A percentile compares a stretch with the other conserved stretches of the same genome.
These are phyloP conservation scores for Poeciliopsis presidionis DNA, from an alignment of 2,797 vertebrate species.

Conservation along the genomic window DNA sequence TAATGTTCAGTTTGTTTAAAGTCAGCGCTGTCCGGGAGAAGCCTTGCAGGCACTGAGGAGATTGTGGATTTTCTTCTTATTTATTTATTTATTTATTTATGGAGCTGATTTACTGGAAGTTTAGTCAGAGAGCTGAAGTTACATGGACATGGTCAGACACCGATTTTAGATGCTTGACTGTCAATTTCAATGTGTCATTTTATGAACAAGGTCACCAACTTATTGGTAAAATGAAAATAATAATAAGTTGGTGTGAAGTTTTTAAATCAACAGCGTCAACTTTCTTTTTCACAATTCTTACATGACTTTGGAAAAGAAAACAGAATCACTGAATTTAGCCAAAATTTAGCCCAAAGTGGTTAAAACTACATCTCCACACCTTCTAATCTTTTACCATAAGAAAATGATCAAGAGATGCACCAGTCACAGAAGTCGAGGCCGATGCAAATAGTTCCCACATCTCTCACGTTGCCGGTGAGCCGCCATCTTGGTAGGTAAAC, in stretches of 20 bases:
- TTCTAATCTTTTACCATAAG: neutral
- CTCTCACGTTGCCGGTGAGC: no score
- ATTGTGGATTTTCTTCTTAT: conserved; percentile 11
- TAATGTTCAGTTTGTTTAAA: conserved; percentile 69
- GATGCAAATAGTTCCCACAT: no score
- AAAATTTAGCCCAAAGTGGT: neutral
- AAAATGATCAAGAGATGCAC: neutral
- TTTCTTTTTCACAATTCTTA: neutral
- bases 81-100: conserved; percentile 1
- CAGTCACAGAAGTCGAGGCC: neutral
- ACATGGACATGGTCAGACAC: conserved; percentile 7
- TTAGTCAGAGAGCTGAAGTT: conserved; percentile 3
- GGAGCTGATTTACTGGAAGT: conserved; percentile 2
- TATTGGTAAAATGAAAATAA: neutral
- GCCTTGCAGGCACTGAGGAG: conserved; percentile 40
- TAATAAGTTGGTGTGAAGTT: neutral
- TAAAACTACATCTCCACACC: neutral
- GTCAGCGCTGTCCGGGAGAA: conserved; percentile 54
- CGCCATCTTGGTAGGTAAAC: no score
- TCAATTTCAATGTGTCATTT: no score
- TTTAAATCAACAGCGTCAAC: neutral
- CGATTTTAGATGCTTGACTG: neutral
- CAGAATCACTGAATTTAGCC: neutral
- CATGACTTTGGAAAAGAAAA: neutral
- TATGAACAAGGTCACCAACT: neutral